Evolutionary conservation across 2,797 vertebrate genomes (phyloP), one percentile per base, ranked within the genome.

Genomic region (Typhlichthys eigenmanni): DNA sequence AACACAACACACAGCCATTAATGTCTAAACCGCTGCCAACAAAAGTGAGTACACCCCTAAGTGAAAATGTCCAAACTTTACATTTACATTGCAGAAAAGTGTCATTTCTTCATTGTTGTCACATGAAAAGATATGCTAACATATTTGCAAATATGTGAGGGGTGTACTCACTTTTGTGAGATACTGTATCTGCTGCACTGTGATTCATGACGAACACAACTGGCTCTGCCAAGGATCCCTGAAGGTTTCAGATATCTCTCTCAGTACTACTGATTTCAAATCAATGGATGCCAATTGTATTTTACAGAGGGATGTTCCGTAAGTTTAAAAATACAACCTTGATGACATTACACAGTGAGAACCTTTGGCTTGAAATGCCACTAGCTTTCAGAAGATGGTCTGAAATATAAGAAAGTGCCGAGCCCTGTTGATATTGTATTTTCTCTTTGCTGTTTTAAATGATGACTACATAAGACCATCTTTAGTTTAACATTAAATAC

Each of bases 401-500:
- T 48, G 12, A 9, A 48, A n/a, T 11, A 48, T 48, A 5, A 13
- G 0, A 13, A n/a, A 13, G 12, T 48, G 10, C 47, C 24, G 7
- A 54, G 11, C 24, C 10, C 24, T 24, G 24, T 24, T 24, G 24
- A 32, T 32, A n/a, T 11, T n/a, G 1, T 13, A 13, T n/a, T 13
- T n/a, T 48, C 47, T 48, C n/a, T 38, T 38, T 62, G 60, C 71
- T 72, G 71, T 48, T 24, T 24, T 24, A 24, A 3, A 24, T 24
- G 24, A 24, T 0, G 17, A 43, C 75, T 55, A 66, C 69, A 71
- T 45, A 10, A 13, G 46, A 59, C 68, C 74, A 74, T 58, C 83
- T 71, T 78, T 61, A 58, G 0, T 1, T 0, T 1, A 0, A 60
- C 9, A 65, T 68, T 51, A 68, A 74, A 11, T 66, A 46, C 43